These are phyloP conservation scores for Eulithis testata DNA, from an alignment of 2,888 invertebrate species.

Conservation along the genomic window DNA sequence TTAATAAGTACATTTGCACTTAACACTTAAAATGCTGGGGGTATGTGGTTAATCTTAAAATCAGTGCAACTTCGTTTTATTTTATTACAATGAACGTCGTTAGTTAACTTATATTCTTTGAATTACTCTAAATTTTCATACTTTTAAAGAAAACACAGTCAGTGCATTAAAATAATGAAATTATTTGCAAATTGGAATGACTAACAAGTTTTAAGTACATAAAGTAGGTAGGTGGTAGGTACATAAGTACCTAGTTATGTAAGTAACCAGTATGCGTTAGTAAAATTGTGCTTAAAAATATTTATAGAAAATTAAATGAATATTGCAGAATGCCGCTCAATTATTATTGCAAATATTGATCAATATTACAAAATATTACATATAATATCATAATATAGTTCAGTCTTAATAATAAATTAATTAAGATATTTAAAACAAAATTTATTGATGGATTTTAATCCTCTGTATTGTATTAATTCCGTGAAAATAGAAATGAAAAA, in stretches of 20 bases:
- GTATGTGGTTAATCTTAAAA: slow-evolving; percentile 29
- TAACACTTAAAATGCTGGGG: slow-evolving; percentile 43
- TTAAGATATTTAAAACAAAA: slow-evolving; percentile 40
- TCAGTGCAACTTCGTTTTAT: slow-evolving; percentile 9
- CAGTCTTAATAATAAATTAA: slow-evolving; percentile 75
- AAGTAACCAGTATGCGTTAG: slow-evolving; percentile 20
- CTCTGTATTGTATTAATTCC: not conserved
- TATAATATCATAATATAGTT: slow-evolving; percentile 57
- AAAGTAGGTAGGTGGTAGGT: not conserved
- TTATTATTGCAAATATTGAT: slow-evolving; percentile 11
- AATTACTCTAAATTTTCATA: too few relatives aligned
- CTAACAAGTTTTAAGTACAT: slow-evolving; percentile 48
- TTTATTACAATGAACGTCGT: slow-evolving; percentile 4
- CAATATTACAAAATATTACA: slow-evolving; percentile 41
- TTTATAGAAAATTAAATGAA: slow-evolving; percentile 40
- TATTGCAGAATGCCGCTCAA: slow-evolving; percentile 23
- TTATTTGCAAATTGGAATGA: slow-evolving; percentile 55
- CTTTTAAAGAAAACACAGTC: not conserved
- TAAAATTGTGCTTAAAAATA: slow-evolving; percentile 52
- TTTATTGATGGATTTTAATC: not conserved
- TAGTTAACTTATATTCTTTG: not conserved
- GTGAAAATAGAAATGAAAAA: too few relatives aligned
- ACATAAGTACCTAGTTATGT: too few relatives aligned
- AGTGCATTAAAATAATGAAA: slow-evolving; percentile 4
- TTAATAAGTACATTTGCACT: slow-evolving; percentile 63